A percentile compares a stretch with the other conserved stretches of the same genome.
Conservation (phyloP, 2,888 invertebrate genomes). For the Heliconius ismenius region DNA sequence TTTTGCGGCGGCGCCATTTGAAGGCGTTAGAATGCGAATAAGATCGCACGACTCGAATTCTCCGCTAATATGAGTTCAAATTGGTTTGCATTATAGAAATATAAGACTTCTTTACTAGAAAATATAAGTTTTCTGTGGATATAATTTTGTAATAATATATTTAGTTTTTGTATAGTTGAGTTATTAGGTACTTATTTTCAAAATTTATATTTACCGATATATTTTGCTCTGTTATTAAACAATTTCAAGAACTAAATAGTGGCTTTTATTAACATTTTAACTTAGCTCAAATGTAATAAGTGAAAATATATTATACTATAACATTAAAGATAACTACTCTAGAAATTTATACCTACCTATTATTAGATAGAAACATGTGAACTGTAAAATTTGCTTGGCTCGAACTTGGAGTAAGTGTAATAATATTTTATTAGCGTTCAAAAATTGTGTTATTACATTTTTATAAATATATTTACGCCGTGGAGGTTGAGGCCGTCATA, state of each 20-base stretch:
- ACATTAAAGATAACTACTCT: slow-evolving; percentile 6
- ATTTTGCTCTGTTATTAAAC: background rate
- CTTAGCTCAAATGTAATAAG: background rate
- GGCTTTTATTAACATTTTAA: background rate
- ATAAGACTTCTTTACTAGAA: slow-evolving; percentile 1
- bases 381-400: slow-evolving; percentile 3
- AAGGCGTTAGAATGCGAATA: slow-evolving; percentile 45
- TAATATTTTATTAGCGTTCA: background rate
- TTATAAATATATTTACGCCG: background rate
- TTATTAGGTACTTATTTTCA: background rate
- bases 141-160: background rate
- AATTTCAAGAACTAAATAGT: background rate
- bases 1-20: slow-evolving; percentile 47
- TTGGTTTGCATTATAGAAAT: slow-evolving; percentile 22
- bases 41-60: slow-evolving; percentile 40
- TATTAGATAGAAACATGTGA: slow-evolving; percentile 2
- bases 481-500: no score
- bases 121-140: background rate
- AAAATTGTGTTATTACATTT: background rate
- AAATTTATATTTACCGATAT: background rate
- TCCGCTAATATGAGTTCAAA: slow-evolving; percentile 25
- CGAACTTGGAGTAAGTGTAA: background rate
- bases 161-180: background rate
- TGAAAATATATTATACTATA: background rate
- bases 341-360: slow-evolving; percentile 12